phyloP scores from a whole-genome alignment of 2,888 invertebrate genomes.

The Hecatera dysodea region DNA sequence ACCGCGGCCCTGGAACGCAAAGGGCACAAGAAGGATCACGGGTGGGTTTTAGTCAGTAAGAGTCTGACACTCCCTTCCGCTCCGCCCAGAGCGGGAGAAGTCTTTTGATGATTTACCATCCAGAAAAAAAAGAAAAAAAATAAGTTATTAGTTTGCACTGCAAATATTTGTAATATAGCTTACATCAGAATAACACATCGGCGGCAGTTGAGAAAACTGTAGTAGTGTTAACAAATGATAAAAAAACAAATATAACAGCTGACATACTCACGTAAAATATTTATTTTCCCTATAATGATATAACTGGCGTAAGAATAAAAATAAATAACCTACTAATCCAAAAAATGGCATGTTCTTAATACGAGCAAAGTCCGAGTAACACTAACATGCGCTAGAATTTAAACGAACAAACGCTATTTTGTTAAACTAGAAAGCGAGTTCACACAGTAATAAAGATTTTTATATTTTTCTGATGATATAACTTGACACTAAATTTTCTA shows the following conservation, averaged over 20 bases:
- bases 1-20: no score
- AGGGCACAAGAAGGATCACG: no score
- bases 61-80: no score
- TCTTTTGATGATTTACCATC: no score
- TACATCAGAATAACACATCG: background rate
- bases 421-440: slow-evolving; percentile 61
- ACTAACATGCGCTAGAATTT: slow-evolving; percentile 17
- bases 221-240: no score
- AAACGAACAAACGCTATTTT: slow-evolving; percentile 48
- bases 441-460: slow-evolving; percentile 57
- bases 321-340: slow-evolving; percentile 9
- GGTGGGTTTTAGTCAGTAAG: no score
- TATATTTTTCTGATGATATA: slow-evolving; percentile 56
- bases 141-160: no score
- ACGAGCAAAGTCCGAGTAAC: slow-evolving; percentile 22
- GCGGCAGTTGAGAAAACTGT: no score
- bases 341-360: slow-evolving; percentile 21
- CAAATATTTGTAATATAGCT: no score
- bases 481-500: slow-evolving; percentile 43
- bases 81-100: no score
- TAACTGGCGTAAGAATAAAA: background rate
- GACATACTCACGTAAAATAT: background rate
- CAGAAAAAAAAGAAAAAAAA: no score
- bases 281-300: background rate
- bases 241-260: background rate